Base-by-base conservation (phyloP, 1,140 invertebrate genomes). In the Acromyrmex charruanus region DNA sequence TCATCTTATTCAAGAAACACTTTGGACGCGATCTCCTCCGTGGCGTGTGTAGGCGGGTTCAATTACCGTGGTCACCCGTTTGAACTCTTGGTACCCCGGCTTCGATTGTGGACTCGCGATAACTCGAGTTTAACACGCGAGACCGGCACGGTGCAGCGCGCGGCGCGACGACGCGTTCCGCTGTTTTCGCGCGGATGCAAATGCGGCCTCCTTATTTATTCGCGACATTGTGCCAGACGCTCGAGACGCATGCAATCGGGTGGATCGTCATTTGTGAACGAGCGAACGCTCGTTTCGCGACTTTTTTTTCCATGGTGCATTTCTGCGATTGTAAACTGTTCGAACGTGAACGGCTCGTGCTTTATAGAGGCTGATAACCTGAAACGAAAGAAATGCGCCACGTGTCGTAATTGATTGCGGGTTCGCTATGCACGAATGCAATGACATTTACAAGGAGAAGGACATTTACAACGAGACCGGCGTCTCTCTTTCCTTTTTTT, bases 1-100 rank as follows among this genome's bases (percentile, higher is more conserved):
- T 88, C 80, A 61, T 91, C 86, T 81, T 81, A 71, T 18, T 81
- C 79, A 71, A 81, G 79, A 39, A 66, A 81, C 55, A 87, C 88
- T 69, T 90, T 87, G 74, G 85, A 86, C 86, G 61, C 53, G 80
- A 77, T 79, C 77, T 85, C 55, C 35, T 85, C 72, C 39, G 44
- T 69, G 35, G n/a, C 72, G 28, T 51, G 82, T 69, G 89, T 90
- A 81, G 86, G 89, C 85, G 89, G 86, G 72, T 91, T 90, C 89
- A 80, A 88, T 91, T 90, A 90, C 82, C 81, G 77, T 72, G 69
- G 84, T 71, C 65, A 55, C 55, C 39, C 58, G 53, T 39, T 72
- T 58, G 79, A 74, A 71, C 80, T n/a, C 44, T 69, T 49, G 87
- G 74, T 89, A 55, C 25, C 72, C 51, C 51, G 51, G 77, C 51